These are phyloP conservation scores for Epinephelus moara DNA, from an alignment of 2,113 vertebrate species.

Conservation along the genomic window DNA sequence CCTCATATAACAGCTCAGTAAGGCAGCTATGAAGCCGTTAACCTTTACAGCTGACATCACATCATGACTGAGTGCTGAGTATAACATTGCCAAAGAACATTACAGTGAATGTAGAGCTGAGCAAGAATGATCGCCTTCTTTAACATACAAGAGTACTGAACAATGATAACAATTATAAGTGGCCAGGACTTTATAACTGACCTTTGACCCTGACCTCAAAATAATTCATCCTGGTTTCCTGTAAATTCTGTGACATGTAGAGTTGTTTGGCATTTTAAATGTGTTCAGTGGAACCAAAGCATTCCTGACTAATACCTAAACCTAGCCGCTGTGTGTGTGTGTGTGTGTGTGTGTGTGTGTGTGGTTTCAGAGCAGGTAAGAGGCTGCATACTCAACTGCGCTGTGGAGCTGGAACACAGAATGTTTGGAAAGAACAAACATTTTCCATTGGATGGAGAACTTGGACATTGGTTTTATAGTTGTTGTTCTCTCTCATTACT, in stretches of 20 bases:
- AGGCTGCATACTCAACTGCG: constrained; percentile 25
- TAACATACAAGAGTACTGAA: not conserved
- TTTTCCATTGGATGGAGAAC: constrained; percentile 84
- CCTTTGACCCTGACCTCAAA: not conserved
- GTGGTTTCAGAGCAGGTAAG: constrained; percentile 35
- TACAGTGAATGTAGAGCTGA: not conserved
- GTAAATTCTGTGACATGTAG: not conserved
- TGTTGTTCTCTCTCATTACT: constrained; percentile 82
- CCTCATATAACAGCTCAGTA: not conserved
- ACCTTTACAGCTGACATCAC: not conserved
- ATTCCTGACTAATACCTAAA: constrained; percentile 16
- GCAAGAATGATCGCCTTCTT: not conserved
- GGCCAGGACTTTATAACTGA: not conserved
- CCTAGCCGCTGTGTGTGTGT: constrained; percentile 14
- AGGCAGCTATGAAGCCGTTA: not conserved
- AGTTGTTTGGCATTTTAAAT: not conserved
- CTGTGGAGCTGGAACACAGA: constrained; percentile 68
- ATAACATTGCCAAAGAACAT: too few relatives aligned
- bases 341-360: constrained; percentile 5
- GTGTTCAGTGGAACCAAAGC: constrained; percentile 3
- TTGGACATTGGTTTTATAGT: constrained; percentile 84
- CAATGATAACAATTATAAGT: not conserved
- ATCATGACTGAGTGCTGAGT: not conserved
- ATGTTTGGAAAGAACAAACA: constrained; percentile 79
- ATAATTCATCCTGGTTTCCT: not conserved